Evolutionary conservation across 2,888 invertebrate species (phyloP).

Genomic region (Xanthorhoe designata): DNA sequence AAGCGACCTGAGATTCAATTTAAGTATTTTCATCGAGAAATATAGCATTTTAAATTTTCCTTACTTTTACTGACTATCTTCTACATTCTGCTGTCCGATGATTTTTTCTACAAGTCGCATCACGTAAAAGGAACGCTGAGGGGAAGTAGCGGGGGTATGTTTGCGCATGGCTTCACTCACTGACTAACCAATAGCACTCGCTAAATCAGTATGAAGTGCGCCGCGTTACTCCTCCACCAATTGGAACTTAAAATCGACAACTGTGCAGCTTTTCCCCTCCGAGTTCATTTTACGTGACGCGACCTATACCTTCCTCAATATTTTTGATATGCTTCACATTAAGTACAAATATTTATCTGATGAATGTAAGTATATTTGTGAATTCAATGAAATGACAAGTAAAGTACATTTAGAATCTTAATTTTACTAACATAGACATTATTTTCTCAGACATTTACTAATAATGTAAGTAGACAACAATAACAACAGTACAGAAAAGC

Average conservation of each 20-base stretch:
- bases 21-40: conserved; percentile 17
- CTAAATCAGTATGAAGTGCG: no score
- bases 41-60: background rate
- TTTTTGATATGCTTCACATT: conserved; percentile 23
- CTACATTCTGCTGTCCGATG: conserved; percentile 4
- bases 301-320: conserved; percentile 1
- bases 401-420: conserved; percentile 1
- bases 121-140: no score
- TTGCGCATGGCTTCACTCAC: no score
- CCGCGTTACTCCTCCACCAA: no score
- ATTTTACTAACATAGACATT: background rate
- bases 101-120: no score
- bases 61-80: conserved; percentile 9
- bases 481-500: no score
- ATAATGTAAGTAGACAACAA: no score
- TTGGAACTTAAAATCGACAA: no score
- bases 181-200: no score
- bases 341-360: conserved; percentile 16
- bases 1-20: conserved; percentile 28
- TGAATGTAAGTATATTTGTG: conserved; percentile 1
- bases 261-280: no score
- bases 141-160: no score
- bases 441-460: background rate
- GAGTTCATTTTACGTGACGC: no score
- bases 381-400: conserved; percentile 3